Evolutionary conservation across 1,140 invertebrate genomes (phyloP), one percentile per base, ranked within the genome.

Genomic region (Luehdorfia chinensis): DNA sequence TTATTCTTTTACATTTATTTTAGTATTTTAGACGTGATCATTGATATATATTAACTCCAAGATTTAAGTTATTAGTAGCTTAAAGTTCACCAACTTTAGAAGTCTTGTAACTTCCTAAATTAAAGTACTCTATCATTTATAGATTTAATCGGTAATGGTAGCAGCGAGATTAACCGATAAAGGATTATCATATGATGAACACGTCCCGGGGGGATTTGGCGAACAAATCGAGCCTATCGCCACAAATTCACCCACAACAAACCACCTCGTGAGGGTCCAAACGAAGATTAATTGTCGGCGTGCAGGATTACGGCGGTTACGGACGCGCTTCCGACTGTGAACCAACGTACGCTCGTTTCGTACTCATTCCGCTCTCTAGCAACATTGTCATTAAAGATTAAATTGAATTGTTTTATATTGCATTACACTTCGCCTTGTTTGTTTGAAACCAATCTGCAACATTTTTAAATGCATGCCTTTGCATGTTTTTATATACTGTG

Each of bases 221-320:
- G 67, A 54, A 68, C 68, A 73, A 75, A 73, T 75, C 66, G 64
- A 53, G 63, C 59, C 62, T 47, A 59, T 66, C 63, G 66, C 71
- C 73, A 64, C 73, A 75, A 74, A 74, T 77, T 72, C 66, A 74
- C 68, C 72, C 69, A 57, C 60, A 72, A 71, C 65, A 63, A 61
- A 77, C 65, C 67, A 76, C 69, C 66, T 64, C 67, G 60, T 66
- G 61, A 65, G 67, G 63, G 59, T 57, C 55, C 58, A 51, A 78
- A 79, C 70, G 70, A 80, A 80, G 76, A 84, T 84, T 78, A 84
- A 84, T 80, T 68, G 73, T 54, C 63, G 66, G 59, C 57, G 59
- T 56, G 64, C 56, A 60, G 72, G 75, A 79, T 83, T 78, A 83
- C 73, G 53, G 59, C 52, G 57, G 59, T 70, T 75, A 59, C 61